Base-by-base conservation (phyloP, 2,113 vertebrate genomes). In the Alosa alosa region DNA sequence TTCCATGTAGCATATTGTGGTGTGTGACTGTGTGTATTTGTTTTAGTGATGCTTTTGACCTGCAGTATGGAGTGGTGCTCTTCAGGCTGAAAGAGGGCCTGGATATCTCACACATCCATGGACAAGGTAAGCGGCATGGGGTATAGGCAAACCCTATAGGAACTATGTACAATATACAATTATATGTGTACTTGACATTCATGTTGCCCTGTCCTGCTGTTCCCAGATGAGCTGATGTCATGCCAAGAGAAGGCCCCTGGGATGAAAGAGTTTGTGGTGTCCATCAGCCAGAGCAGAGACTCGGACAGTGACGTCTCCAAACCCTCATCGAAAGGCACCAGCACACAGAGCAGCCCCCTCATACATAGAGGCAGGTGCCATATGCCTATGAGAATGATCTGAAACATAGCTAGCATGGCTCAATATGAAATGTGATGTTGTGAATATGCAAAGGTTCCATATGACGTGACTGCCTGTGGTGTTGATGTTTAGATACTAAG, bases 51-150 rank as follows among this genome's bases (percentile, higher is more conserved):
- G 98, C 98, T 68, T 99, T 99, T 88, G 98, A 99, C 86, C 93
- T 97, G 88, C 96, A 98, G 82, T 98, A 96, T 82, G 98, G 98
- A 83, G 96, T 97, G 3, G 98, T 97, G 49, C 95, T 99, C 83
- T 96, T 99, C 81, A 95, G 98, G n/a, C 93, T 99, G 46, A 95
- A 95, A 91, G 98, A 98, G 55, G 97, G 98, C 82, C 93, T 99
- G 85, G 97, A 99, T 72, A 95, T 99, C 92, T 99, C 98, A 89
- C 98, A 99, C 91, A 97, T 98, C 91, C 97, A 97, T 91, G 97
- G 96, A 82, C 96, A 97, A 96, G 97, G 97, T 97, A 93, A 22
- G 17, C 46, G 9, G 45, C 18, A 22, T 60, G 20, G 6, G 5
- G 6, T 22, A 22, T 18, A 22, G 50, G 17, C 50, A 52, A 13